Evolutionary conservation across 2,888 invertebrate genomes (phyloP), one percentile per base, ranked within the genome.

Genomic region (Ernsta delagoae): DNA sequence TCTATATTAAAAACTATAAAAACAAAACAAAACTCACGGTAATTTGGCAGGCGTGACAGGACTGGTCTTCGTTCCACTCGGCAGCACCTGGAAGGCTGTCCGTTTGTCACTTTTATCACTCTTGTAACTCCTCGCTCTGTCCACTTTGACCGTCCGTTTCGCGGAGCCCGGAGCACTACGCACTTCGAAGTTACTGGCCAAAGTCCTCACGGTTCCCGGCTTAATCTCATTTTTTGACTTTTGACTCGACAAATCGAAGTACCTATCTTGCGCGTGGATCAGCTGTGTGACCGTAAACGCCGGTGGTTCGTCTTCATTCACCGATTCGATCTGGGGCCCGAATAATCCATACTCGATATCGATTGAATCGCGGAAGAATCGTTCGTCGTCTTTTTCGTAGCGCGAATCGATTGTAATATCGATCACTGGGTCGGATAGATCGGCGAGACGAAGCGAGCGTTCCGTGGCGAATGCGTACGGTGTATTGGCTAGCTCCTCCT

Each of bases 391-490:
- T 86, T 87, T 0, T 24, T 82, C 65, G 9, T 71, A 65, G 4
- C 76, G 77, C 31, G 84, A 75, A 48, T 88, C 81, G 5, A 90
- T 89, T 0, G 89, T 90, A 0, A 92, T 89, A 64, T 92, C 91
- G 59, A 92, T 71, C 11, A 85, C 57, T 0, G 79, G 73, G 39
- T 75, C 65, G n/a, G 65, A 11, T 24, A 50, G 74, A 75, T 82
- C 11, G 80, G 78, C 81, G 0, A 83, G 73, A 5, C 84, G 80
- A 0, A 84, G 74, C 16, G 88, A 62, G 59, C 89, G 86, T 3
- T 88, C 87, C 0, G 88, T 85, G 0, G 90, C 87, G 83, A 94
- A 94, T 69, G 94, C 94, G 79, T 94, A 94, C 31, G 94, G 94
- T 63, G 94, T 94, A 73, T 93, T 94, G 0, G 94, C 93, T 0